phyloP scores from a whole-genome alignment of 2,797 vertebrate genomes.

The Taeniopygia guttata region DNA sequence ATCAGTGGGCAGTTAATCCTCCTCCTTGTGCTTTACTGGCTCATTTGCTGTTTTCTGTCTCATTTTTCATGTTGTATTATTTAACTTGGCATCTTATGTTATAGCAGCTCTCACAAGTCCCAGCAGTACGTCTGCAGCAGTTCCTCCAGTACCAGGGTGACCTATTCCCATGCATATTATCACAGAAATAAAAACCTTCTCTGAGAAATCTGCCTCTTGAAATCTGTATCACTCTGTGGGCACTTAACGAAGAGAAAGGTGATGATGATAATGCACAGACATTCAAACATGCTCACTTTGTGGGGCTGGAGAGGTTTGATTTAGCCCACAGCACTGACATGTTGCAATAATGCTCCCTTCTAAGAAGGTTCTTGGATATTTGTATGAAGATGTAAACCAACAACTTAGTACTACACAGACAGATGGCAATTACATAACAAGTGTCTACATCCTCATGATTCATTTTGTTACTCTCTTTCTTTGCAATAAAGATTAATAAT shows the following conservation, averaged over 20 bases:
- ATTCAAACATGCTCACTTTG: neutral
- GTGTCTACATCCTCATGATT: slow-evolving; percentile 51
- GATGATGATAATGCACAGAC: neutral
- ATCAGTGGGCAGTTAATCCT: neutral
- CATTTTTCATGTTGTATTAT: neutral
- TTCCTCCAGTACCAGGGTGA: neutral
- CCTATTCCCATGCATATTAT: neutral
- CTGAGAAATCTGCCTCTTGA: neutral
- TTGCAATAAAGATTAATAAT: slow-evolving; percentile 54
- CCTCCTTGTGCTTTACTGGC: neutral
- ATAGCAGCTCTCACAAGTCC: neutral
- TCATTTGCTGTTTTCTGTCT: neutral
- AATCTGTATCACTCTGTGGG: neutral
- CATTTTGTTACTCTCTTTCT: slow-evolving; percentile 35
- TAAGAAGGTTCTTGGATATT: neutral
- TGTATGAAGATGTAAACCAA: slow-evolving; percentile 22
- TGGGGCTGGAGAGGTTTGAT: neutral
- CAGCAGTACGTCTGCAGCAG: neutral
- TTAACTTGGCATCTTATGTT: neutral
- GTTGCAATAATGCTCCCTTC: slow-evolving; percentile 4
- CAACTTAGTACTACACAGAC: slow-evolving; percentile 37
- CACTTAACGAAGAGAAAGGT: neutral
- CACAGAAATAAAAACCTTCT: neutral
- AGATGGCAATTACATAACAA: slow-evolving; percentile 61
- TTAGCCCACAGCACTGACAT: neutral